Conservation (phyloP, 2,888 invertebrate genomes). For the Meiosimyza platycephala region DNA sequence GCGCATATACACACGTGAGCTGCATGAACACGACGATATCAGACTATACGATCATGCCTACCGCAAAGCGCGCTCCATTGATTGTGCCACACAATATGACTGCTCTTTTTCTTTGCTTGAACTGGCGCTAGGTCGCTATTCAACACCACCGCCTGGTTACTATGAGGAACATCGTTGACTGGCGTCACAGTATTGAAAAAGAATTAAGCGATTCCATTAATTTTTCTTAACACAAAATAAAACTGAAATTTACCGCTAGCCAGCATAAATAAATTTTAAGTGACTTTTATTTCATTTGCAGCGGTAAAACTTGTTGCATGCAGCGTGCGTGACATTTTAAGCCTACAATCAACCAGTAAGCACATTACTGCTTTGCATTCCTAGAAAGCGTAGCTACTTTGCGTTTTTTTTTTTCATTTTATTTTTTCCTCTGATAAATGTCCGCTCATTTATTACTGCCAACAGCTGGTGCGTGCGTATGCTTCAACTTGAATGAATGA, state of each 20-base stretch:
- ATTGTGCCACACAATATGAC: slow-evolving; percentile 71
- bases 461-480: slow-evolving; percentile 11
- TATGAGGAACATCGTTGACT: slow-evolving; percentile 36
- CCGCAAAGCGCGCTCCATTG: slow-evolving; percentile 66
- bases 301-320: neutral
- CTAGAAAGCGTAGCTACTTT: neutral
- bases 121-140: slow-evolving; percentile 74
- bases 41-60: slow-evolving; percentile 77
- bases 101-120: slow-evolving; percentile 81
- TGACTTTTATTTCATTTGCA: slow-evolving; percentile 6
- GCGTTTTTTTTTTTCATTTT: neutral
- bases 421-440: neutral
- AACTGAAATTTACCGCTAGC: neutral
- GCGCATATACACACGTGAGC: slow-evolving; percentile 73
- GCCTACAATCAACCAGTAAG: neutral
- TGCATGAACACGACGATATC: slow-evolving; percentile 75
- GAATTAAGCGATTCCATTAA: neutral
- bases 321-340: neutral
- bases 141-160: slow-evolving; percentile 57
- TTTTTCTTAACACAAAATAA: slow-evolving; percentile 3
- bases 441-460: slow-evolving; percentile 16
- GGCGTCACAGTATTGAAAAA: neutral
- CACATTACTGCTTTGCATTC: neutral
- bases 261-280: slow-evolving; percentile 6
- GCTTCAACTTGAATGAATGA: neutral